Base-by-base conservation (phyloP, 2,888 invertebrate species). In the Drosophila paramelanica region DNA sequence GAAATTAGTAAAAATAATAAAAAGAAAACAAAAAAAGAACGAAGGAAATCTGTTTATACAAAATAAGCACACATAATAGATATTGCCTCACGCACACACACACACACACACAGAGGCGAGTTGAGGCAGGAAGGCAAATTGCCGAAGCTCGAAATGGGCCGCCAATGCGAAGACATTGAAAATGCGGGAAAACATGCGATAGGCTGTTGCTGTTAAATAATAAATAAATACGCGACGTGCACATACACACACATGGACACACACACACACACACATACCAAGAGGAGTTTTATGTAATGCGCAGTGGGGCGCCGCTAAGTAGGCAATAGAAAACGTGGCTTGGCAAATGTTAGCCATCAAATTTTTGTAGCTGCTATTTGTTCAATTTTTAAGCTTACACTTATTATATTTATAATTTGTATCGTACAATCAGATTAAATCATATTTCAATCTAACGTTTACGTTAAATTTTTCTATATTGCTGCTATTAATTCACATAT, bases 161-260 rank as follows among this genome's bases (percentile, higher is more conserved):
- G 73, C 73, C 70, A 79, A 81, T 69, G 70, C 81, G 79, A 81
- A 77, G 79, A 80, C 82, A 78, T 80, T 78, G 78, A 78, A 83
- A 69, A 73, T 61, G 71, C 60, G 69, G 51, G 67, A 79, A 61
- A 56, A 77, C 83, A 67, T 71, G 77, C 66, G 82, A 82, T 82
- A 82, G 82, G 82, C 81, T 83, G 83, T 67, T 68, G 52, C 77
- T 65, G 71, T 58, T 82, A 77, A 81, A 81, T 81, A 81, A 81
- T 81, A 81, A 79, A 81, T 81, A 79, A 81, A 81, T 68, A 67
- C 47, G 60, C 68, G 64, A 65, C 52, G 50, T 46, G 45, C 62
- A 73, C 42, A 59, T n/a, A 73, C n/a, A 45, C 14, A 59, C 43
- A 58, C 23, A 43, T 3, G 3, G 3, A 23, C 8, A 33, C 14